Evolutionary conservation across 2,888 invertebrate genomes (phyloP).

Genomic region (Ceraclea dissimilis): DNA sequence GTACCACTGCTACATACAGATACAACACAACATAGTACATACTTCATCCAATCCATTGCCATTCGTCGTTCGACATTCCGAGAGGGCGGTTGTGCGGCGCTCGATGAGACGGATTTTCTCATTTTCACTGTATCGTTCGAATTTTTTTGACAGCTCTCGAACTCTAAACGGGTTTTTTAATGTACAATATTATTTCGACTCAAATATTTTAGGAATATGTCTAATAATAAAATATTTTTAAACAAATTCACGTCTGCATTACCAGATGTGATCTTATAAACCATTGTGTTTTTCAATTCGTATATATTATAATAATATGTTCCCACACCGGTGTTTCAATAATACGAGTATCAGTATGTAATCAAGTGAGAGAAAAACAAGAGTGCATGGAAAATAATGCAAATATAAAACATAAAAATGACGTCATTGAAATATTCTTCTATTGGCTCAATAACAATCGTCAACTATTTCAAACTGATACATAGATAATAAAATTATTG

Average conservation of each 20-base stretch:
- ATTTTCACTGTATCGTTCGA: conserved; percentile 1
- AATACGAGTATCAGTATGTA: too few relatives aligned
- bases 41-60: conserved; percentile 20
- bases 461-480: neutral
- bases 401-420: neutral
- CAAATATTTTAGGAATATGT: neutral
- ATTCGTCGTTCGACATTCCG: conserved; percentile 9
- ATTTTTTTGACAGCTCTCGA: conserved; percentile 9
- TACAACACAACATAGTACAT: neutral
- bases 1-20: neutral
- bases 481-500: conserved; percentile 6
- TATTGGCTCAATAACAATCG: neutral
- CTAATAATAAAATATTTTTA: too few relatives aligned
- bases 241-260: too few relatives aligned
- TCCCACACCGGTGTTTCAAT: neutral
- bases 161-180: conserved; percentile 5
- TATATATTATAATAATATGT: neutral
- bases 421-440: neutral
- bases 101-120: neutral
- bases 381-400: neutral
- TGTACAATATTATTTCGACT: neutral
- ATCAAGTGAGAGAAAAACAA: neutral
- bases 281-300: neutral
- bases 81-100: conserved; percentile 3
- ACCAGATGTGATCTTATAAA: too few relatives aligned